Evolutionary conservation across 2,113 vertebrate genomes (phyloP).

Genomic region (Tetrax tetrax): DNA sequence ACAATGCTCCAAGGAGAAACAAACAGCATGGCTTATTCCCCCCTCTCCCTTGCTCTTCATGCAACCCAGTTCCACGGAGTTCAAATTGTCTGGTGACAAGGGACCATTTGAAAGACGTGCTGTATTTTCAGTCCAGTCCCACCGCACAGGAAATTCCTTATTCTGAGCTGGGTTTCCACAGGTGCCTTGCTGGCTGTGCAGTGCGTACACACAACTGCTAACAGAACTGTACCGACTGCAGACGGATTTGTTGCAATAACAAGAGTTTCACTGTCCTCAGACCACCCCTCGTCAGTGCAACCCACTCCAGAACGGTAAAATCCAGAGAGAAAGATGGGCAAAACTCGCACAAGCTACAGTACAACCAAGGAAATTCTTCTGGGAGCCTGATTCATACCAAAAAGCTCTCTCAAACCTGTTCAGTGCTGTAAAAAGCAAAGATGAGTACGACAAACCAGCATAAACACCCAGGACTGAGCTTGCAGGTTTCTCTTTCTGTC

Average conservation of each 20-base stretch:
- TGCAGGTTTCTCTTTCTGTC: fast-evolving
- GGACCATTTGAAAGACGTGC: fast-evolving
- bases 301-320: constrained; percentile 75
- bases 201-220: constrained; percentile 72
- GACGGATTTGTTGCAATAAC: constrained; percentile 77
- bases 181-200: constrained; percentile 74
- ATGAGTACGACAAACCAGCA: fast-evolving
- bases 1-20: background rate
- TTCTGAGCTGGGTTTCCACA: background rate
- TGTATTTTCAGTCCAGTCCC: background rate
- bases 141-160: background rate
- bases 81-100: background rate
- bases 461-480: fast-evolving
- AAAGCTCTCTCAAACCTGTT: background rate
- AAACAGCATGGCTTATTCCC: background rate
- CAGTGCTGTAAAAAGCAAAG: background rate
- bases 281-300: constrained; percentile 47
- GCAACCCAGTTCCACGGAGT: background rate
- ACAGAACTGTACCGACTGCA: constrained; percentile 69
- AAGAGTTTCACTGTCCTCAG: constrained; percentile 72
- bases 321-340: constrained; percentile 32
- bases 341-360: background rate
- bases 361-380: background rate
- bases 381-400: background rate
- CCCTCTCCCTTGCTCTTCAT: background rate